Conservation (phyloP, 2,888 invertebrate genomes). For the Thereva unica region DNA sequence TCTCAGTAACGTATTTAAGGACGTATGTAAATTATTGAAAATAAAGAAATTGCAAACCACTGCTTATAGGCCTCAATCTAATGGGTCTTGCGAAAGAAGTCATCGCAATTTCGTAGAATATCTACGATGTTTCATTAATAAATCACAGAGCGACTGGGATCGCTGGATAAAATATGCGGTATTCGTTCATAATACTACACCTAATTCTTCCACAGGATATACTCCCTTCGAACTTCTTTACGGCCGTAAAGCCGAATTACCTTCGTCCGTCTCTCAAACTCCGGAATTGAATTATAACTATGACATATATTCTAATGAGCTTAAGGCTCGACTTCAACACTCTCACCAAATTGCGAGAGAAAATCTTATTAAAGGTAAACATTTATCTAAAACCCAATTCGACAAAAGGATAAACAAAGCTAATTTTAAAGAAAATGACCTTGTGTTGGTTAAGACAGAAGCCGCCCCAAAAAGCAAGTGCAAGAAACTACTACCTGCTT, state of each 20-base stretch:
- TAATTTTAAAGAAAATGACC: background rate
- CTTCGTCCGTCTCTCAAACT: background rate
- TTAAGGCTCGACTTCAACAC: background rate
- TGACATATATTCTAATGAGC: background rate
- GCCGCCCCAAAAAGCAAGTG: background rate
- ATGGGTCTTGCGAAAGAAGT: no score
- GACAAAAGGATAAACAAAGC: background rate
- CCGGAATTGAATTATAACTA: background rate
- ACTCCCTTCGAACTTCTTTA: slow-evolving; percentile 5
- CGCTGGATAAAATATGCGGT: background rate
- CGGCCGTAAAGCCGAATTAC: background rate
- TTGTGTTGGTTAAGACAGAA: background rate
- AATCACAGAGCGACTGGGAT: no score
- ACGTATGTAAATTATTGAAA: no score
- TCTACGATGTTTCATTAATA: no score
- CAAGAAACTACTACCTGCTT: background rate
- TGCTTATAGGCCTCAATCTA: no score
- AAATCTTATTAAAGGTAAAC: background rate
- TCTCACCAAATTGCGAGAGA: background rate
- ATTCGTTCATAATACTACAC: slow-evolving; percentile 3
- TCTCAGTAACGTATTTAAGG: no score
- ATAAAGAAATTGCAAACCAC: no score
- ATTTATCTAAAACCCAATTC: background rate
- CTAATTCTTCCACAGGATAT: background rate
- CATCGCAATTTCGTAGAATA: no score